phyloP scores from a whole-genome alignment of 2,888 invertebrate genomes.

The Conistra vaccinii region DNA sequence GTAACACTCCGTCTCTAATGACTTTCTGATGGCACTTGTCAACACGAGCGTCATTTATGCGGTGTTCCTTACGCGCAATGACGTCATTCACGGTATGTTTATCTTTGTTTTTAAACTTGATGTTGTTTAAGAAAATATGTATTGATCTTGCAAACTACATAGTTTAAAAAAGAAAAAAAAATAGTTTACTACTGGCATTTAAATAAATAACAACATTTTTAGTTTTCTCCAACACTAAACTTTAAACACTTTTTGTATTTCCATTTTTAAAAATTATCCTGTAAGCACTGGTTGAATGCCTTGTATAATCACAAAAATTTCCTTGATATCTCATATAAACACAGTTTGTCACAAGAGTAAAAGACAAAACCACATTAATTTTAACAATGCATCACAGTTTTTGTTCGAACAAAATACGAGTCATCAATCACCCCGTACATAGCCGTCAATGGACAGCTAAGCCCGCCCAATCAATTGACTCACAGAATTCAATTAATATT shows the following conservation, averaged over 20 bases:
- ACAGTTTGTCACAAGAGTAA: not conserved
- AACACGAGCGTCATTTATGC: conserved; percentile 28
- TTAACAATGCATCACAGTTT: conserved; percentile 19
- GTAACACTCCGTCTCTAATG: conserved; percentile 42
- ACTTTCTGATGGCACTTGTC: conserved; percentile 54
- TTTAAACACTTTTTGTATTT: not conserved
- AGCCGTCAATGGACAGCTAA: conserved; percentile 31
- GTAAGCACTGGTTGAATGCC: not conserved
- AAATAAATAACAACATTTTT: not conserved
- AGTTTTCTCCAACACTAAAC: not conserved
- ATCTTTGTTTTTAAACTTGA: not conserved
- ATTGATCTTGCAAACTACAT: not conserved
- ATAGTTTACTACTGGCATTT: no score
- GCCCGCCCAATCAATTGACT: conserved; percentile 20
- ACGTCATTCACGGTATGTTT: conserved; percentile 3
- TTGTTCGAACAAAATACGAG: conserved; percentile 6
- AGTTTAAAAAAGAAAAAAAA: no score
- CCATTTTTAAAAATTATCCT: not conserved
- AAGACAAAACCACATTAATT: not conserved
- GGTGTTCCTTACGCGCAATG: conserved; percentile 2
- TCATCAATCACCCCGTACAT: conserved; percentile 37
- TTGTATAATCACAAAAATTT: not conserved
- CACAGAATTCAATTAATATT: conserved; percentile 43
- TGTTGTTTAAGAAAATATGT: not conserved
- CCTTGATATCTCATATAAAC: not conserved